Evolutionary conservation across 2,797 vertebrate genomes (phyloP), one percentile per base, ranked within the genome.

Genomic region (Rhinatrema bivittatum): DNA sequence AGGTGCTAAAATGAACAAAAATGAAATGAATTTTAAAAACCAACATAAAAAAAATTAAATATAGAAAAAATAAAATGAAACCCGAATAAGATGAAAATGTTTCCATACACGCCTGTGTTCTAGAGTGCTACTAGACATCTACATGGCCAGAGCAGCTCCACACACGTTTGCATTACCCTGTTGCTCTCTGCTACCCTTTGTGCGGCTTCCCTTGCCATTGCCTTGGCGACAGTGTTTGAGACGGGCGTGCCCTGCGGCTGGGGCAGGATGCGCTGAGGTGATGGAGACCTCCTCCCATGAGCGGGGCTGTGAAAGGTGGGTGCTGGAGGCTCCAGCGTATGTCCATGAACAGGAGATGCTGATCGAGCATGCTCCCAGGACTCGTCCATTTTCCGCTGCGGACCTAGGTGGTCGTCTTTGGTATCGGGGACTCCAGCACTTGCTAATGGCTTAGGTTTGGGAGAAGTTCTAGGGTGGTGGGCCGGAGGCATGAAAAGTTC

Each of bases 151-250:
- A n/a, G n/a, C n/a, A n/a, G n/a, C n/a, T n/a, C n/a, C n/a, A n/a
- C 7, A n/a, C 7, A 10, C 25, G 17, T 10, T 29, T 71, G 36
- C 18, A 26, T 82, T 67, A 97, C 94, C 88, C 89, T 76, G 60
- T 71, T 90, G 59, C 81, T 92, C 56, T 94, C 89, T 0, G 88
- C 88, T 53, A 90, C 88, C 39, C 91, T 84, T 45, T 98, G 93
- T 0, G 96, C 96, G 2, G 89, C 96, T 76, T 98, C 93, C 33
- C 93, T 84, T 14, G 94, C 96, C 88, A 98, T 97, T 75, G 93
- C 94, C 78, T 96, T 97, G 35, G 95, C 96, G 2, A 93, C 84
- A 0, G 91, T 93, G 60, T 87, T 88, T 32, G 95, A 79, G 58
- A 98, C 79, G 0, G 92, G 94, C 0, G 84, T 56, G 62, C 94